phyloP scores from a whole-genome alignment of 64 coral and sea anemone genomes.

The Acropora tenuis region DNA sequence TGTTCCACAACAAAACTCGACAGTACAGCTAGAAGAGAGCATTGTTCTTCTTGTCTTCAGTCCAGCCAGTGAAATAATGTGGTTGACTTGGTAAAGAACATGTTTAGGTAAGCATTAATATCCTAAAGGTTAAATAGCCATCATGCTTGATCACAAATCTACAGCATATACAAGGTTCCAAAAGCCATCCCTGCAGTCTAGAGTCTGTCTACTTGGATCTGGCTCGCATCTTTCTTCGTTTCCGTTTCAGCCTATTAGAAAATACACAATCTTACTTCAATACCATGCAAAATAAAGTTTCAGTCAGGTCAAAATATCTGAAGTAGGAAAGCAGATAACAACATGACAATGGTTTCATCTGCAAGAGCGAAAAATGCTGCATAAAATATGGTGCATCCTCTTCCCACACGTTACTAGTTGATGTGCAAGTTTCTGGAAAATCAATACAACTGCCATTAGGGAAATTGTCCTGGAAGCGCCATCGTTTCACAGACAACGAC shows the following conservation, averaged over 20 bases:
- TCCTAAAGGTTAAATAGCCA: slow-evolving; percentile 1
- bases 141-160: slow-evolving; percentile 25
- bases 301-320: no score
- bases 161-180: not conserved
- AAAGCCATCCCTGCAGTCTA: not conserved
- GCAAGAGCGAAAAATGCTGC: no score
- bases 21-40: not conserved
- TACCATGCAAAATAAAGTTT: not conserved
- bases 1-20: not conserved
- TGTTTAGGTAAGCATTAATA: not conserved
- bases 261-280: not conserved
- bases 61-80: not conserved
- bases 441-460: no score
- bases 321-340: no score
- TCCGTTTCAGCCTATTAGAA: slow-evolving; percentile 81
- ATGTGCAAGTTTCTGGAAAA: no score
- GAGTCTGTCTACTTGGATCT: slow-evolving; percentile 77
- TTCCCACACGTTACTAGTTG: no score
- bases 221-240: slow-evolving; percentile 96
- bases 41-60: not conserved
- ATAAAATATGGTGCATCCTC: no score
- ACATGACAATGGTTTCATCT: no score
- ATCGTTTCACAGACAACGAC: no score
- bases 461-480: no score
- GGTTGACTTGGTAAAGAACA: not conserved